Conservation (phyloP, 1,140 invertebrate genomes). For the Mamestra configurata region DNA sequence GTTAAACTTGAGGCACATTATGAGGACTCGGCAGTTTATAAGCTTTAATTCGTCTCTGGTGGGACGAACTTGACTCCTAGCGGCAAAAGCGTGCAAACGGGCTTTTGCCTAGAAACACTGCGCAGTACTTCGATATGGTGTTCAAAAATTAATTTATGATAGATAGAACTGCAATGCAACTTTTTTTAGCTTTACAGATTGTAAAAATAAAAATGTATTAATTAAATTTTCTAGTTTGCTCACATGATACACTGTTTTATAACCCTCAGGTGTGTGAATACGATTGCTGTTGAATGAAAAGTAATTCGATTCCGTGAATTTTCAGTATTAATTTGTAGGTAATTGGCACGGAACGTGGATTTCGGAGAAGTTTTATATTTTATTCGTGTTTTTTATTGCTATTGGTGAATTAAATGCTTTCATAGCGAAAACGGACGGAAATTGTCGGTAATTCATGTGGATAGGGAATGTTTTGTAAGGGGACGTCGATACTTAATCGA, state of each 20-base stretch:
- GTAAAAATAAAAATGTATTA: no score
- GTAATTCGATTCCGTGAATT: constrained; percentile 10
- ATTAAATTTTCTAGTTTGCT: no score
- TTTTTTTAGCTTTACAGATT: no score
- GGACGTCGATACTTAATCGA: neutral
- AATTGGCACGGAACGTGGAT: constrained; percentile 10
- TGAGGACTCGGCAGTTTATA: no score
- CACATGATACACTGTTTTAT: neutral
- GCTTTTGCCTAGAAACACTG: no score
- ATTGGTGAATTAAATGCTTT: neutral
- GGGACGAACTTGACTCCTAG: no score
- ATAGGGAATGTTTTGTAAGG: no score
- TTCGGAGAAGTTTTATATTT: neutral
- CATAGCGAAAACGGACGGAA: neutral
- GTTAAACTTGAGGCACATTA: neutral
- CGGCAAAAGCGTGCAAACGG: no score
- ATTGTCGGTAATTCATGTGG: neutral
- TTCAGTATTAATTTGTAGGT: neutral
- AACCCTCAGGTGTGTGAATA: neutral
- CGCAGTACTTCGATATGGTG: no score
- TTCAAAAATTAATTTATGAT: no score
- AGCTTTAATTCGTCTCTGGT: no score
- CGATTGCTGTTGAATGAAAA: neutral
- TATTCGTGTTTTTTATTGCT: neutral
- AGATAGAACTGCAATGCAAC: no score